Evolutionary conservation across 2,797 vertebrate species (phyloP).

Genomic region (Pangasius krempfi): DNA sequence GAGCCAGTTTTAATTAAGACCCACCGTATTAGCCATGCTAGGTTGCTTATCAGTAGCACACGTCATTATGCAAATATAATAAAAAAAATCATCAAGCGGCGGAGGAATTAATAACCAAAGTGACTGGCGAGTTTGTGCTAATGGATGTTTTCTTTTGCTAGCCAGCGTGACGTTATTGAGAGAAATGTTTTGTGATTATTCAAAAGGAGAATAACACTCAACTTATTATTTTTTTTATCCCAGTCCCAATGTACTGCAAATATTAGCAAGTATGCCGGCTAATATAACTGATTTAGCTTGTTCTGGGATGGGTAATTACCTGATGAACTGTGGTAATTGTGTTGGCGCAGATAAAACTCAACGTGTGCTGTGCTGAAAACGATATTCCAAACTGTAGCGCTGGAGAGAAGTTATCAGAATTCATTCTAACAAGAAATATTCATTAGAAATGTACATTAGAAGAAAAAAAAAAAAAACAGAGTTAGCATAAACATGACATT

Average conservation of each 20-base stretch:
- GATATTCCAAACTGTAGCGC: background rate
- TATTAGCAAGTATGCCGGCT: background rate
- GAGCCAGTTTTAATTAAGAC: slow-evolving; percentile 82
- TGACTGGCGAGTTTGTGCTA: slow-evolving; percentile 47
- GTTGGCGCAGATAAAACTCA: background rate
- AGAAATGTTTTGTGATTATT: background rate
- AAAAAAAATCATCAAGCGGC: slow-evolving; percentile 70
- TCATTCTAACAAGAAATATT: background rate
- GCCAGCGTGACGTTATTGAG: background rate
- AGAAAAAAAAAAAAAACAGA: background rate
- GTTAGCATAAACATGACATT: background rate
- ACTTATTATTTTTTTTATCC: too few species aligned
- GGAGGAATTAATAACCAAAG: slow-evolving; percentile 68
- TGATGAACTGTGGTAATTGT: background rate
- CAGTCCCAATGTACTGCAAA: background rate
- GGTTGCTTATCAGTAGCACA: slow-evolving; percentile 75
- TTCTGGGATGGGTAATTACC: background rate
- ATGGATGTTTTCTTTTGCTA: slow-evolving; percentile 55
- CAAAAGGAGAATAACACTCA: background rate
- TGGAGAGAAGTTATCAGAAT: background rate
- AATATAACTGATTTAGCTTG: background rate
- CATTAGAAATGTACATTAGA: background rate
- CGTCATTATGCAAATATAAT: slow-evolving; percentile 80
- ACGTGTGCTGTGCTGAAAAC: background rate
- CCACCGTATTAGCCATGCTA: slow-evolving; percentile 80